Base-by-base conservation (phyloP, 2,113 vertebrate species). In the Nothoprocta pentlandii region DNA sequence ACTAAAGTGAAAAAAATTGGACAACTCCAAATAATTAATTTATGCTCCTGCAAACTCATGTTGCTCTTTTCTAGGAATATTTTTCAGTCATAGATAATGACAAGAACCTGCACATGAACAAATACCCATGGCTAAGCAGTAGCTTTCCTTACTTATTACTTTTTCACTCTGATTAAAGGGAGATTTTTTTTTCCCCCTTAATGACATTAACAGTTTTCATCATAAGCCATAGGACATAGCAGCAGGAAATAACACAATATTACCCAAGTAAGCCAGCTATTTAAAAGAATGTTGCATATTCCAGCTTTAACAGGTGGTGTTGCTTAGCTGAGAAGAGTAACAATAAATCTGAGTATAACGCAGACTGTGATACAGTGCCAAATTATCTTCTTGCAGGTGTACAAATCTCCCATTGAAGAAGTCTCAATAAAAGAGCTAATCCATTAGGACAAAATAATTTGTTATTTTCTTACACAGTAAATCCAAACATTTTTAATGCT, bases 111-210 rank as follows among this genome's bases (percentile, higher is more conserved):
- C 5, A 64, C 28, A 68, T 5, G 4, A 83, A 30, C 3, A 54
- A 85, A 90, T 58, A 74, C 21, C 32, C 9, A 66, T 32, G 23
- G 10, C 2, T 17, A 90, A 85, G 41, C 6, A 54, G 26, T 64
- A 68, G n/a, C 92, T 83, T 82, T 62, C 78, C 74, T 92, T 74
- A 23, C 77, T 75, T 86, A n/a, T 28, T 63, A 58, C 36, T 81
- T 89, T 54, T 79, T 21, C 30, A 69, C 13, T 94, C 81, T 80
- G 80, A 61, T 84, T 82, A 95, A 93, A 92, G 41, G 36, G 36
- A 84, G 63, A 77, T 47, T 62, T 64, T 87, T 85, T 85, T 80
- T 46, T 80, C 34, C 23, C 68, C 12, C 28, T 73, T 86, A 61
- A 86, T 32, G n/a, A 63, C 5, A 32, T 93, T 89, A 77, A 83